Evolutionary conservation across 2,113 vertebrate genomes (phyloP).

Genomic region (Odontophorus gujanensis): DNA sequence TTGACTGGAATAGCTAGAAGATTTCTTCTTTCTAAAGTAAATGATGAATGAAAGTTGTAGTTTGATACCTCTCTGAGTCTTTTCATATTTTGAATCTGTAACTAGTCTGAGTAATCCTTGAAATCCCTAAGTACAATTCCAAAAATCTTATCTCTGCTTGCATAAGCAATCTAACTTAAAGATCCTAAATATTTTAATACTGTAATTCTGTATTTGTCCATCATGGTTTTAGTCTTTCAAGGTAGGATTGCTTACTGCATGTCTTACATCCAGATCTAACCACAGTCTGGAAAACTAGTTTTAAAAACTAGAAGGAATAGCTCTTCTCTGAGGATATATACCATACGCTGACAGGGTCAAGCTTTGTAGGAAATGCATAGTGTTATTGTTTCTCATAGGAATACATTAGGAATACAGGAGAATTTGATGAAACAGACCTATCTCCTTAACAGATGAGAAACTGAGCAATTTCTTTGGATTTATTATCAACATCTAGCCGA

Average conservation of each 20-base stretch:
- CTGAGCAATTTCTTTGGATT: not conserved
- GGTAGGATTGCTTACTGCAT: not conserved
- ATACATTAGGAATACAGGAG: not conserved
- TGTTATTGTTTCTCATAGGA: not conserved
- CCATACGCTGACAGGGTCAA: not conserved
- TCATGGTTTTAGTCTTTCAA: not conserved
- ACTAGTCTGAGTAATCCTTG: not conserved
- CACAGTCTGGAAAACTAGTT: not conserved
- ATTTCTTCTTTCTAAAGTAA: not conserved
- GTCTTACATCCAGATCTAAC: not conserved
- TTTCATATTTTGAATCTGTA: not conserved
- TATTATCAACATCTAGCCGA: not conserved
- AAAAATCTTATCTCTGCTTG: not conserved
- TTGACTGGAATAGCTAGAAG: not conserved
- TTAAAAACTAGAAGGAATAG: not conserved
- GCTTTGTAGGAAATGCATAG: not conserved
- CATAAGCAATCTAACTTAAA: not conserved
- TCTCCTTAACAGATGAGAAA: not conserved
- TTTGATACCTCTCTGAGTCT: not conserved
- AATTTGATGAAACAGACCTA: fast-evolving
- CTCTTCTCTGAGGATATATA: not conserved
- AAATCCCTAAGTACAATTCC: not conserved
- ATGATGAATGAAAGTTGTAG: not conserved
- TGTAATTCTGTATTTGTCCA: not conserved
- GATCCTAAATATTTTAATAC: not conserved